Base-by-base conservation (phyloP, 2,113 vertebrate species). In the Ptilonorhynchus violaceus region DNA sequence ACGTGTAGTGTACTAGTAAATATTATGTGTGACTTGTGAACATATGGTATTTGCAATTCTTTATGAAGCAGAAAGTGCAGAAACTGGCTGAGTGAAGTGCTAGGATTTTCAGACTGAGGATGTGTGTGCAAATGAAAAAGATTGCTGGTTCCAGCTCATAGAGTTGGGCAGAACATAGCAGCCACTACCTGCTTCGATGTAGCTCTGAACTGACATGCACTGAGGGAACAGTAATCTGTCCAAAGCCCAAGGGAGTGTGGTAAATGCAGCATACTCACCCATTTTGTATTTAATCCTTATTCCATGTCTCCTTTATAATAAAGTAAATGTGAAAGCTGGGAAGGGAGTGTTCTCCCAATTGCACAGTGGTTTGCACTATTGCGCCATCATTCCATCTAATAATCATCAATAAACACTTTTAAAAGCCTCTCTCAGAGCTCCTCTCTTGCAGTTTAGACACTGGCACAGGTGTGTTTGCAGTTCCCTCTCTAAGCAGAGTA, bases 381-480 rank as follows among this genome's bases (percentile, higher is more conserved):
- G 88, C 70, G 64, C 89, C 85, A 60, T 95, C 96, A 97, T 97
- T 98, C 97, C 90, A 88, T 95, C 62, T 25, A 90, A 68, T 76
- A 93, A 97, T 72, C 81, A 85, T 93, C 89, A 98, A 98, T 98
- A 98, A 98, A 98, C 94, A 95, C 92, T 97, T 98, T 88, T 31
- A 94, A 98, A 98, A 96, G 58, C 67, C 74, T 94, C n/a, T 86
- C 31, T 85, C 59, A 33, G 49, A 74, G 55, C 39, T 84, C 73
- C 55, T 94, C 46, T 94, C 28, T 58, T 81, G 53, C 37, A 15
- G 21, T 60, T 52, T 17, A 53, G 72, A 24, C 7, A 7, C 1
- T 13, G 35, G 30, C 25, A 6, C 0, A 1, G 42, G 15, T 52
- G 30, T 47, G 25, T 31, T 67, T 76, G 72, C 27, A 28, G 39